Percentiles rank a stretch among this genome's conserved stretches.
Evolutionary conservation across 2,888 invertebrate species (phyloP).

Genomic region (Adineta ricciae): DNA sequence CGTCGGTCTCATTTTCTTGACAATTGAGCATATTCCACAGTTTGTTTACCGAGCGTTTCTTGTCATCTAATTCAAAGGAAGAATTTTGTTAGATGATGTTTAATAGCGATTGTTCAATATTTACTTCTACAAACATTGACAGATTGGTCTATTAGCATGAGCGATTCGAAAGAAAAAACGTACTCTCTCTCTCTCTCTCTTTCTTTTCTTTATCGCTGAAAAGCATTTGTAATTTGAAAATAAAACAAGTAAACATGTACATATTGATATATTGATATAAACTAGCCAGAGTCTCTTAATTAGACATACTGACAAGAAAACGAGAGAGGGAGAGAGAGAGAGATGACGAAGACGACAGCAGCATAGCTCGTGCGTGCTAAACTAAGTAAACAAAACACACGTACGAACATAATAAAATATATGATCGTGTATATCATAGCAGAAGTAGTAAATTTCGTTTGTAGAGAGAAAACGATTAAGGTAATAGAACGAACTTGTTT

Average conservation of each 20-base stretch:
- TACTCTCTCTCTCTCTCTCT: not conserved
- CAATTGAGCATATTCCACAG: not conserved
- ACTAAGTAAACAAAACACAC: constrained; percentile 6
- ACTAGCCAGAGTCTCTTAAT: not conserved
- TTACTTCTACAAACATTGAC: not conserved
- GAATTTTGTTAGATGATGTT: not conserved
- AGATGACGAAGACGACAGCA: too few species aligned
- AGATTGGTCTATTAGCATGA: not conserved
- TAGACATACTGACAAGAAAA: not conserved
- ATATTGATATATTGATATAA: not conserved
- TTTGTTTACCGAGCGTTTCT: not conserved
- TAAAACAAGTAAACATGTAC: not conserved
- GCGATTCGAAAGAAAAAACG: not conserved
- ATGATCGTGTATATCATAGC: not conserved
- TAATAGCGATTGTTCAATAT: not conserved
- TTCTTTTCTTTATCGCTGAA: too few species aligned
- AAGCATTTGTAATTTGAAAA: not conserved
- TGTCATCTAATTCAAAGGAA: not conserved
- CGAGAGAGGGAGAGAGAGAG: too few species aligned
- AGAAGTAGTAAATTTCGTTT: not conserved
- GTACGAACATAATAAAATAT: not conserved
- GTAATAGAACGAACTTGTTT: not conserved
- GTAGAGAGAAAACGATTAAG: not conserved
- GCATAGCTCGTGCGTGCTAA: constrained; percentile 2
- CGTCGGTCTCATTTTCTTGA: too few species aligned